Evolutionary conservation across 2,888 invertebrate genomes (phyloP).

Genomic region (Sarcophaga carnaria): DNA sequence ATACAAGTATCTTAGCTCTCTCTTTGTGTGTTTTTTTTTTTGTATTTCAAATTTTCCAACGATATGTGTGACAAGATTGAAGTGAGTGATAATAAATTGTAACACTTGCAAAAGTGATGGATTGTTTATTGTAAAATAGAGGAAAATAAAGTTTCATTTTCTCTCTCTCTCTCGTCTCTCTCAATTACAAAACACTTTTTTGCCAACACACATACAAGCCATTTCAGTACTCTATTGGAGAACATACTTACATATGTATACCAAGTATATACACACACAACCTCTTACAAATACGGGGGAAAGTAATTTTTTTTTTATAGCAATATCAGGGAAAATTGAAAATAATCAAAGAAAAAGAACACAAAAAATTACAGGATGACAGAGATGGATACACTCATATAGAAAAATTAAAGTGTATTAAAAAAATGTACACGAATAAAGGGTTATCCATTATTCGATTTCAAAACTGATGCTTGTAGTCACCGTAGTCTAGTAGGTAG

Average conservation of each 20-base stretch:
- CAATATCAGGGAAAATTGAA: neutral
- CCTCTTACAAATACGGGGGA: no score
- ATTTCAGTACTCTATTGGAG: no score
- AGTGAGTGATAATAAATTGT: constrained; percentile 49
- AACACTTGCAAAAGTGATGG: constrained; percentile 49
- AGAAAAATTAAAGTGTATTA: neutral
- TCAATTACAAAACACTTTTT: no score
- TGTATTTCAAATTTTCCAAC: neutral
- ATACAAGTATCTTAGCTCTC: neutral
- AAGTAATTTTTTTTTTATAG: neutral
- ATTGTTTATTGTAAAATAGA: constrained; percentile 46
- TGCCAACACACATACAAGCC: no score
- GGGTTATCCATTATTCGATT: no score
- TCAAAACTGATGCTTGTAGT: no score
- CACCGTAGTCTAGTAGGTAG: no score
- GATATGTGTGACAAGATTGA: constrained; percentile 30
- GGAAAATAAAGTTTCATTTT: neutral
- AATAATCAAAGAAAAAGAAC: no score
- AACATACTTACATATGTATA: no score
- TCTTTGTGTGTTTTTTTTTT: neutral
- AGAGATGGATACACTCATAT: neutral
- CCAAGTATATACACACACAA: no score
- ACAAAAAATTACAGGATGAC: neutral
- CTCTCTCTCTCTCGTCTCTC: no score
- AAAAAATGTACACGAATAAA: neutral